Evolutionary conservation across 2,797 vertebrate species (phyloP), one percentile per base, ranked within the genome.

Genomic region (Gouania willdenowi): DNA sequence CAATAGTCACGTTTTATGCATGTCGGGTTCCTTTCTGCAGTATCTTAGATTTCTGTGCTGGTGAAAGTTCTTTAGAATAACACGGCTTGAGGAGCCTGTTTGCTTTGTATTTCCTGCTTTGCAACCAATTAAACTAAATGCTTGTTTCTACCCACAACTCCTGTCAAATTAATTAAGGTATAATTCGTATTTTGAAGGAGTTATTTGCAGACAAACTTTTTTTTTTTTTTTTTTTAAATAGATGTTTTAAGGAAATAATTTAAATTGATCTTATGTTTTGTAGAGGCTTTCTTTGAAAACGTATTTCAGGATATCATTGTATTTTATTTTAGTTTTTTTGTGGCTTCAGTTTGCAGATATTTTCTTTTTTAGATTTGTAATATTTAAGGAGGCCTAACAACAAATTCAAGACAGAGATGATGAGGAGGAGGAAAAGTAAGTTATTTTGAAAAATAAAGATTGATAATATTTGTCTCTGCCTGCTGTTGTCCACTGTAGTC

Each of bases 31-130:
- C 70, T 6, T 29, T 39, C 69, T 56, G 61, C 56, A 67, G 57
- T 81, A 68, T 75, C 58, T 49, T 70, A 47, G 58, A 67, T 35
- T 47, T 70, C 63, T 81, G 72, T 72, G 51, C 64, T 78, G 67
- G 62, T 73, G 48, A 67, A 59, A 42, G 54, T 41, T 34, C 49
- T 58, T 68, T 75, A 65, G 58, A 57, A 55, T 41, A 70, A 67
- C 71, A 54, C 70, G 41, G 78, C 72, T 79, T 57, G 66, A 76
- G 75, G 72, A 66, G 71, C 61, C 62, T 71, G 61, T 82, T 68
- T 77, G 82, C 79, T 85, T 86, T 71, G 77, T 89, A 87, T 82
- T 79, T 80, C 73, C 73, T 88, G 77, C 83, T 87, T 65, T 88
- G 83, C 82, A 85, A 82, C 67, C 76, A 78, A 87, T 88, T 87